phyloP scores from a whole-genome alignment of 2,797 vertebrate species.

The Phaenicophaeus curvirostris region DNA sequence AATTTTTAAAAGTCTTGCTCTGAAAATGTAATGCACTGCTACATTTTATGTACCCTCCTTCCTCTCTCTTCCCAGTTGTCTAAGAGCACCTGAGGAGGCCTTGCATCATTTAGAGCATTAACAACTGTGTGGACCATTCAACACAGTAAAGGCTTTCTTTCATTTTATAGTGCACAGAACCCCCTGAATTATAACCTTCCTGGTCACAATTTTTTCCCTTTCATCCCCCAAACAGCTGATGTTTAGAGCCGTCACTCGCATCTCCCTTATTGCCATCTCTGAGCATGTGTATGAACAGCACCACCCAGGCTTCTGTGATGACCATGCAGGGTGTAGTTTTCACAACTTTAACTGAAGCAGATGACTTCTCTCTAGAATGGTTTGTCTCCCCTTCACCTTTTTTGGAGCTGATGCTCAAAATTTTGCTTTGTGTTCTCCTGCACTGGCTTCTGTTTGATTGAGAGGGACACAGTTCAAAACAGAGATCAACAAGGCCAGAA shows the following conservation, averaged over 20 bases:
- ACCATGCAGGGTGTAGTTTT: not conserved
- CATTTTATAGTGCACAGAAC: not conserved
- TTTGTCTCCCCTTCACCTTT: not conserved
- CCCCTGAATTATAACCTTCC: not conserved
- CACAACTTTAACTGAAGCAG: not conserved
- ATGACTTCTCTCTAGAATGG: not conserved
- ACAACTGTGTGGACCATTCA: not conserved
- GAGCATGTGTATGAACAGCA: not conserved
- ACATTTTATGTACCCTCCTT: not conserved
- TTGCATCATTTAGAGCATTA: not conserved
- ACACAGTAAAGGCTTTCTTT: not conserved
- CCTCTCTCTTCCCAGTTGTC: not conserved
- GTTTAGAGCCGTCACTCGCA: not conserved
- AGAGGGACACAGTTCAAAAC: not conserved
- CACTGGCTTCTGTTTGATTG: rapidly evolving
- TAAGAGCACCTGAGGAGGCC: not conserved
- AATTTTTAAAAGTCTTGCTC: not conserved
- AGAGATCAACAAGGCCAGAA: not conserved
- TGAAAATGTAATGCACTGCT: not conserved
- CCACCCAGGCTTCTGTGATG: not conserved
- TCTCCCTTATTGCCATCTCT: not conserved
- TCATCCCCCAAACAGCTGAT: not conserved
- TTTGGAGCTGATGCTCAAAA: not conserved
- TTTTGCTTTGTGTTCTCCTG: not conserved
- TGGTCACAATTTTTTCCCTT: not conserved